Evolutionary conservation across 1,140 invertebrate species (phyloP).

Genomic region (Megalopta genalis): DNA sequence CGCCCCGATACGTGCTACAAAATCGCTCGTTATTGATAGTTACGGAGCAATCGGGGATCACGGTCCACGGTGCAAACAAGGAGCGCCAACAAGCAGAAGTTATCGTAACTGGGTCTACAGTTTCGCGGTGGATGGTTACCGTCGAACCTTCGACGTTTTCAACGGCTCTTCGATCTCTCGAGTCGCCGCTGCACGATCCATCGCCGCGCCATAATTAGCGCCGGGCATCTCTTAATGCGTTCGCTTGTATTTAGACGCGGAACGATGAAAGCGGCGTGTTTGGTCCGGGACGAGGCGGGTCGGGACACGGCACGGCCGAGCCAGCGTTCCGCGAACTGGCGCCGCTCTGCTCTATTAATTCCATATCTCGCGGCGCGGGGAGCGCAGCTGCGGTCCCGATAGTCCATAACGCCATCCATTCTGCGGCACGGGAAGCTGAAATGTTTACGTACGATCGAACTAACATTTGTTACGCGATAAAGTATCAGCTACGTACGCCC

Average conservation of each 20-base stretch:
- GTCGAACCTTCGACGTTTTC: neutral
- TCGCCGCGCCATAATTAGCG: constrained; percentile 34
- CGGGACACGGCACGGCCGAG: too few species aligned
- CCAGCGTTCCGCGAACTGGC: neutral
- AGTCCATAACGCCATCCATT: constrained; percentile 63
- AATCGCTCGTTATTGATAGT: neutral
- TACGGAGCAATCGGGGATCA: neutral
- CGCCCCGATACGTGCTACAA: neutral
- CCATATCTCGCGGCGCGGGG: constrained; percentile 54
- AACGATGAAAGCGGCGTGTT: constrained; percentile 19
- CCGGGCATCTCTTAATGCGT: constrained; percentile 31
- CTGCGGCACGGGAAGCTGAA: constrained; percentile 48
- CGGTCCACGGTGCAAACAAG: neutral
- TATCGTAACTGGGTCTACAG: constrained; percentile 8
- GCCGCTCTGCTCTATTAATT: constrained; percentile 55
- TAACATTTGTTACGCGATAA: constrained; percentile 65
- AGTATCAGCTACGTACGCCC: constrained; percentile 55
- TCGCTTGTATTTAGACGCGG: constrained; percentile 26
- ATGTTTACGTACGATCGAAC: constrained; percentile 66
- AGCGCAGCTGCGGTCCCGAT: constrained; percentile 61
- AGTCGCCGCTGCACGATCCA: constrained; percentile 17
- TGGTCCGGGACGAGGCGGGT: too few species aligned
- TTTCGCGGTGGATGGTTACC: constrained; percentile 2
- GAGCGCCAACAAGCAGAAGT: constrained; percentile 16
- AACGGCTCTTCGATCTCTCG: neutral